These are phyloP conservation scores for Philotrypesis tridentata DNA, from an alignment of 1,140 invertebrate genomes.

Conservation along the genomic window DNA sequence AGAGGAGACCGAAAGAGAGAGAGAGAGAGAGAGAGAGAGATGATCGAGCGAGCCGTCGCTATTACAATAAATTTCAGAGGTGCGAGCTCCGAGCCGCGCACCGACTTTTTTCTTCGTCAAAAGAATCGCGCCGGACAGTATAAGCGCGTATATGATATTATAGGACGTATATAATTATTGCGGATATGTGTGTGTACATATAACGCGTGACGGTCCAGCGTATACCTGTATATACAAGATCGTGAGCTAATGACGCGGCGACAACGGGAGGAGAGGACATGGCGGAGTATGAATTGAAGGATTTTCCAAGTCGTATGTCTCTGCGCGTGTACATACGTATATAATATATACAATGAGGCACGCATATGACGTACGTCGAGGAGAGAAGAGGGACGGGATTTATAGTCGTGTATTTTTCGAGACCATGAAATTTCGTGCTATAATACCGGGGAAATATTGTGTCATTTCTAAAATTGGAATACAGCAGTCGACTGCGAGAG, in stretches of 20 bases:
- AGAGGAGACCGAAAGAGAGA: neutral
- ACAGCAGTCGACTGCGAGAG: neutral
- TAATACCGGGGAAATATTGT: constrained; percentile 19
- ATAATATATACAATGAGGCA: no score
- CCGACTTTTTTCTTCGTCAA: neutral
- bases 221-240: no score
- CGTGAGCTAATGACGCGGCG: neutral
- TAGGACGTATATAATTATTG: no score
- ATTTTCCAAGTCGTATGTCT: neutral
- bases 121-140: no score
- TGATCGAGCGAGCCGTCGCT: neutral
- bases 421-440: constrained; percentile 7
- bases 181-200: no score
- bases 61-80: constrained; percentile 26
- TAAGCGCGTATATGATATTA: no score
- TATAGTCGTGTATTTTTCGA: no score
- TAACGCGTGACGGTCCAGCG: no score
- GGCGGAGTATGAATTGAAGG: neutral
- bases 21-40: neutral
- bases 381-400: neutral
- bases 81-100: neutral
- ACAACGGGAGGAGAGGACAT: neutral
- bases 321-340: neutral
- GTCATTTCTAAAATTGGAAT: constrained; percentile 36
- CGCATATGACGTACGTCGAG: neutral